phyloP scores from a whole-genome alignment of 2,797 vertebrate genomes.

The Saxicola maurus region DNA sequence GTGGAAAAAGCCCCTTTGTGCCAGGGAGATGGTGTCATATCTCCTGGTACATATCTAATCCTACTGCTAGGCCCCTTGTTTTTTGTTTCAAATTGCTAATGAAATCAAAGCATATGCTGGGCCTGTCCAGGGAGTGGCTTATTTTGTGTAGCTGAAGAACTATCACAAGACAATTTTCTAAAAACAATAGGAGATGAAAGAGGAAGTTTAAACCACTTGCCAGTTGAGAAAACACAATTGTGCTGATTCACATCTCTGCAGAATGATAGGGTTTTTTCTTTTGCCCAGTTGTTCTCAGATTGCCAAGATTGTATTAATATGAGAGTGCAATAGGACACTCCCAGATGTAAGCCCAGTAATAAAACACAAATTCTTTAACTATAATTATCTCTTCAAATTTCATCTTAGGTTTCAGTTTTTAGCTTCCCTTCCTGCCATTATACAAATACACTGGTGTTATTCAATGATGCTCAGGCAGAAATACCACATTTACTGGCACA shows the following conservation, averaged over 20 bases:
- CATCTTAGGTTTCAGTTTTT: conserved; percentile 23
- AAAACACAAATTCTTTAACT: conserved; percentile 25
- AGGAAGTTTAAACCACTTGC: conserved; percentile 72
- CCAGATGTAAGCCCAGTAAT: conserved; percentile 26
- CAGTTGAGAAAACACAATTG: conserved; percentile 52
- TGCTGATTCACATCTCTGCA: conserved; percentile 69
- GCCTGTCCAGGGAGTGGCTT: conserved; percentile 31
- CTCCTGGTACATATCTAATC: not conserved
- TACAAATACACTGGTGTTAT: not conserved
- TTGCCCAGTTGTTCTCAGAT: not conserved
- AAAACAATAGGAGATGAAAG: conserved; percentile 69
- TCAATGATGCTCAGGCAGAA: not conserved
- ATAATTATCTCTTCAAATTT: conserved; percentile 39
- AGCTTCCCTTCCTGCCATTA: not conserved
- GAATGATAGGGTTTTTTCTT: conserved; percentile 29
- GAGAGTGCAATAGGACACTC: conserved; percentile 2
- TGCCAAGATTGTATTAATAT: conserved; percentile 24
- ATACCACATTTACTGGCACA: not conserved
- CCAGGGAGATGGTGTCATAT: not conserved
- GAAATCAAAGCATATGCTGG: conserved; percentile 19
- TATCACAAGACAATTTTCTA: conserved; percentile 69
- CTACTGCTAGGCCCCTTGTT: not conserved
- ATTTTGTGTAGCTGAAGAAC: conserved; percentile 50
- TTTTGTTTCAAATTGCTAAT: conserved; percentile 41
- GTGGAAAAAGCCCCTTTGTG: not conserved